Evolutionary conservation across 2,113 vertebrate genomes (phyloP).

Genomic region (Pollimyrus isidori): DNA sequence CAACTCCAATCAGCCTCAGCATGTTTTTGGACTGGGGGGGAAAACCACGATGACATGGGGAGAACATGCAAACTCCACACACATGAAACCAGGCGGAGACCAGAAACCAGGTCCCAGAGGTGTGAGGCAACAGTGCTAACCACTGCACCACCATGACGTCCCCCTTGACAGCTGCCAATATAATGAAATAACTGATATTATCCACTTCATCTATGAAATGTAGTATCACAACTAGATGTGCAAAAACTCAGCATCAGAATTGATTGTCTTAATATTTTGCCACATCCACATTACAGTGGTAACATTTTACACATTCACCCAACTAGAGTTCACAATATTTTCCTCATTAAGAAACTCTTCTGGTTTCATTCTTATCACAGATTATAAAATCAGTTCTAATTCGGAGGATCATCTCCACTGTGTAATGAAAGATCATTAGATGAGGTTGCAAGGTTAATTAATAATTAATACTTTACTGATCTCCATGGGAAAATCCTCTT

Average conservation of each 20-base stretch:
- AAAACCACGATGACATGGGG: too few relatives aligned
- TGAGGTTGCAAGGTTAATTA: background rate
- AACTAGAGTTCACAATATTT: background rate
- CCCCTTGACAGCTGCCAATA: background rate
- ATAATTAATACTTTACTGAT: background rate
- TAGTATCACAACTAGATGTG: background rate
- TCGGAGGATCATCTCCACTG: background rate
- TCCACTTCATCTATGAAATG: background rate
- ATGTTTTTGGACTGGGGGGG: too few relatives aligned
- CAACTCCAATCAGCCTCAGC: too few relatives aligned
- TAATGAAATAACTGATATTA: background rate
- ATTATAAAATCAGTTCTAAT: background rate
- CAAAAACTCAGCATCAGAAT: background rate
- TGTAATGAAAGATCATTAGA: background rate
- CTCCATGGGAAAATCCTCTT: too few relatives aligned
- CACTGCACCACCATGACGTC: too few relatives aligned
- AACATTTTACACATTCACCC: background rate
- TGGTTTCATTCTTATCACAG: background rate
- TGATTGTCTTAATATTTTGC: background rate
- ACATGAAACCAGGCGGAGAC: too few relatives aligned
- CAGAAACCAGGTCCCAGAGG: too few relatives aligned
- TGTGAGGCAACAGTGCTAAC: too few relatives aligned
- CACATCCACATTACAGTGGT: background rate
- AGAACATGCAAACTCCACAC: too few relatives aligned
- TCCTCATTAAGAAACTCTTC: background rate